Conservation (phyloP, 2,888 invertebrate species). For the Autographa pulchrina region DNA sequence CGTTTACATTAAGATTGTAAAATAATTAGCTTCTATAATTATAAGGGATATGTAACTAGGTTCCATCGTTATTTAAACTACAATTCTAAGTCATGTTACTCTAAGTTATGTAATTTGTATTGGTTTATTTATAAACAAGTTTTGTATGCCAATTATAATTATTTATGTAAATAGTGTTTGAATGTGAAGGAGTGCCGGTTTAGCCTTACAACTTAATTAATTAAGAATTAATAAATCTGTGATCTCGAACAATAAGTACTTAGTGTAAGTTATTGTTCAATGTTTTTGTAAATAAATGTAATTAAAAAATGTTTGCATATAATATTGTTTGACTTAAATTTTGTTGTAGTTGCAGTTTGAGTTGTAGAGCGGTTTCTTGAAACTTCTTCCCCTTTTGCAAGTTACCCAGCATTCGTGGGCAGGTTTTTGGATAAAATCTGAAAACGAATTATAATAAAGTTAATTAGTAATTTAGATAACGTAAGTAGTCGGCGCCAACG, state of each 20-base stretch:
- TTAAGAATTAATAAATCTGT: constrained; percentile 69
- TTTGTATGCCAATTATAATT: constrained; percentile 31
- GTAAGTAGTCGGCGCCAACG: too few relatives aligned
- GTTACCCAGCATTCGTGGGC: constrained; percentile 85
- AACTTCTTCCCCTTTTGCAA: constrained; percentile 83
- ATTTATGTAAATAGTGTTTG: constrained; percentile 45
- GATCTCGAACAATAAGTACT: constrained; percentile 87
- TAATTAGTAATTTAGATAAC: too few relatives aligned
- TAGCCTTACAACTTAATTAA: constrained; percentile 34
- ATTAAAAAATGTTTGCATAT: constrained; percentile 52
- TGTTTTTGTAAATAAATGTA: constrained; percentile 57
- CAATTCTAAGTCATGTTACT: constrained; percentile 56
- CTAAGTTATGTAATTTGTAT: constrained; percentile 26
- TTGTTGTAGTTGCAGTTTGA: constrained; percentile 68
- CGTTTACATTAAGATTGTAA: constrained; percentile 25
- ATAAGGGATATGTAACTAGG: not conserved
- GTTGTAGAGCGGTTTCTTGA: constrained; percentile 78
- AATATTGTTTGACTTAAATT: constrained; percentile 63
- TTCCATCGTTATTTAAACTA: constrained; percentile 13
- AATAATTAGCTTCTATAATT: not conserved
- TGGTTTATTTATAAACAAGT: constrained; percentile 30
- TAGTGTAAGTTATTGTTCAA: constrained; percentile 85
- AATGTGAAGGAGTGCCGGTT: constrained; percentile 52
- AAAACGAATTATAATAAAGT: constrained; percentile 35
- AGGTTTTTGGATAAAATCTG: constrained; percentile 83